These are phyloP conservation scores for Phalacrocorax carbo DNA, from an alignment of 2,113 vertebrate species.

Conservation along the genomic window DNA sequence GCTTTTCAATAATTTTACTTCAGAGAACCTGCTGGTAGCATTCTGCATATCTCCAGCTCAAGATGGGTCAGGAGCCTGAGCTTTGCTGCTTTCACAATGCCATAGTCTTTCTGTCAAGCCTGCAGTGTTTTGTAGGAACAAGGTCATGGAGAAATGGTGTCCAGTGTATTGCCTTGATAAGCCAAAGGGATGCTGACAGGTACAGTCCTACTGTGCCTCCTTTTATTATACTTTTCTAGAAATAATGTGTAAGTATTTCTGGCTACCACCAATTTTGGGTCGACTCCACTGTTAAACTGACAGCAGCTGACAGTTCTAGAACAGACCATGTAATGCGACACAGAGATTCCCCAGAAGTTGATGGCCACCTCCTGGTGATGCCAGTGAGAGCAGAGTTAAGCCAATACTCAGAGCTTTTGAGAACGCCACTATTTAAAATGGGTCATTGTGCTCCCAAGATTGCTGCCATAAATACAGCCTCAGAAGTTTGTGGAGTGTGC, in stretches of 20 bases:
- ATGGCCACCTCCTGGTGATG: slow-evolving; percentile 21
- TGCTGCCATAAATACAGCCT: slow-evolving; percentile 1
- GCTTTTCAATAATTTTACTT: background rate
- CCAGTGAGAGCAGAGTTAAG: slow-evolving; percentile 39
- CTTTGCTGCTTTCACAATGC: background rate
- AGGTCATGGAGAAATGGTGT: background rate
- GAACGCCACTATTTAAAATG: background rate
- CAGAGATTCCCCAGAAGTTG: background rate
- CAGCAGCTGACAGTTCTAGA: background rate
- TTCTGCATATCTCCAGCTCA: background rate
- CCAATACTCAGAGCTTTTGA: background rate
- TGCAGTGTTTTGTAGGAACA: background rate
- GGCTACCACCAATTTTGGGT: background rate
- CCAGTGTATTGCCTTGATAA: background rate
- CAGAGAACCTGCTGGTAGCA: background rate
- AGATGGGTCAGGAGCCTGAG: background rate
- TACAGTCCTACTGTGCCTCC: background rate
- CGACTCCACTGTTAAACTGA: background rate
- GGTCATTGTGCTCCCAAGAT: slow-evolving; percentile 12
- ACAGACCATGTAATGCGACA: background rate
- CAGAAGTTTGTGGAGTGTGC: background rate
- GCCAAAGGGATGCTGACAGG: background rate
- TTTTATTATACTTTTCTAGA: background rate
- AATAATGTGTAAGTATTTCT: background rate
- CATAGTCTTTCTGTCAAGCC: accelerated